Base-by-base conservation (phyloP, 1,140 invertebrate species). In the Mya arenaria region DNA sequence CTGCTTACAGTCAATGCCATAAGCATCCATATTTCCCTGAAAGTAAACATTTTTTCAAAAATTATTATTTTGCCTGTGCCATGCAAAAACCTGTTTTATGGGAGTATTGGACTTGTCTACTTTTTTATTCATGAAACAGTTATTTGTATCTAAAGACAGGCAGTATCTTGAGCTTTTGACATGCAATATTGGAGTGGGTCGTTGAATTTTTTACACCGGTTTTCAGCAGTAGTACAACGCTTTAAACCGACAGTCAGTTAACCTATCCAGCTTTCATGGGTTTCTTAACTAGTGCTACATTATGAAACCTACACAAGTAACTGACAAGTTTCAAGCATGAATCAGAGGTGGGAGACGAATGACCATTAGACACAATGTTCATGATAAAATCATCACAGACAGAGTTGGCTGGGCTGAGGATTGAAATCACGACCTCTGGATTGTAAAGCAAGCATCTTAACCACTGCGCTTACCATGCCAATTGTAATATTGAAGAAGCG, bases 1-100 rank as follows among this genome's bases (percentile, higher is more conserved):
- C 32, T 25, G 63, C 23, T 36, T 10, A 34, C 15, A 66, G 25
- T 66, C 63, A 28, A 66, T 66, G 32, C 63, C 63, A 36, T 66
- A 66, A 28, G 32, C 63, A 66, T 66, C 63, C 34, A 23, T 10
- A 36, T 66, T 23, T 25, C 23, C 63, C 63, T 66, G 25, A 25
- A 66, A 66, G 19, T 44, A 44, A 44, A 44, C 19, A 44, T 44
- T 44, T 44, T 19, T 10, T 44, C 10, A 44, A 44, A 44, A 10
- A 44, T 10, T 19, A 10, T 44, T 10, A 10, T 44, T 44, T 44
- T 10, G 10, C 41, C 10, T 44, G 41, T 44, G 41, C 19, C 41
- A n/a, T n/a, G n/a, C 41, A 44, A 44, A 44, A 44, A 44, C 41
- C 10, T 10, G 10, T 44, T 44, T 44, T 44, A 10, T 44, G 41